Conservation (phyloP, 2,797 vertebrate genomes). For the Siniperca scherzeri region DNA sequence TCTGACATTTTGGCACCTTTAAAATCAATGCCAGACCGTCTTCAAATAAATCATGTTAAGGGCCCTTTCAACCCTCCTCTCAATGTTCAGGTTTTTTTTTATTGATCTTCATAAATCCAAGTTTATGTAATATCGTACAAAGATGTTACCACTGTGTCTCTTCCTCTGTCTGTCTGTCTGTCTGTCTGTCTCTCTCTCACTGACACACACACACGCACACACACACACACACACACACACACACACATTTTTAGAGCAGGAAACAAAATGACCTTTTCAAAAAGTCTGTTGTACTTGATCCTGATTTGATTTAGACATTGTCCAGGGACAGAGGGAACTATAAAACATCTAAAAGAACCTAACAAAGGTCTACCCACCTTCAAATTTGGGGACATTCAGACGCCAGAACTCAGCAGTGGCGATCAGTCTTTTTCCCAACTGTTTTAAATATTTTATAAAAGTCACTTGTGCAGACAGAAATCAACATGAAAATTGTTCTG, state of each 20-base stretch:
- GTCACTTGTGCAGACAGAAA: constrained; percentile 39
- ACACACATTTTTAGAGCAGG: not conserved
- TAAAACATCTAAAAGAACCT: constrained; percentile 1
- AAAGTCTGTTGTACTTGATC: constrained; percentile 15
- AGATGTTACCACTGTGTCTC: not conserved
- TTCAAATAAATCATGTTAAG: constrained; percentile 14
- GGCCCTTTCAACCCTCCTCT: not conserved
- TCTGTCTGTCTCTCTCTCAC: not conserved
- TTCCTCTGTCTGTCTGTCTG: not conserved
- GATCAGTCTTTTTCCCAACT: constrained; percentile 34
- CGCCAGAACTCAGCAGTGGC: constrained; percentile 12
- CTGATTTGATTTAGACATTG: constrained; percentile 30
- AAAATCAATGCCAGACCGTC: constrained; percentile 28
- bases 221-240: not conserved
- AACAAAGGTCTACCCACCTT: constrained; percentile 27
- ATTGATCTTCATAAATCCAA: constrained; percentile 33
- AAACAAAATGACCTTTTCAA: constrained; percentile 34
- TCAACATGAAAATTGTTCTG: constrained; percentile 58
- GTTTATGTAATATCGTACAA: constrained; percentile 17
- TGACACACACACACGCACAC: not conserved
- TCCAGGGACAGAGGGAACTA: constrained; percentile 8
- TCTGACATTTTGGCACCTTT: constrained; percentile 15
- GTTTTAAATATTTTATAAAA: constrained; percentile 53
- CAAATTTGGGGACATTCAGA: constrained; percentile 28
- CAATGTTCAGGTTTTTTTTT: constrained; percentile 15